These are phyloP conservation scores for Phania funesta DNA, from an alignment of 2,888 invertebrate species.

Conservation along the genomic window DNA sequence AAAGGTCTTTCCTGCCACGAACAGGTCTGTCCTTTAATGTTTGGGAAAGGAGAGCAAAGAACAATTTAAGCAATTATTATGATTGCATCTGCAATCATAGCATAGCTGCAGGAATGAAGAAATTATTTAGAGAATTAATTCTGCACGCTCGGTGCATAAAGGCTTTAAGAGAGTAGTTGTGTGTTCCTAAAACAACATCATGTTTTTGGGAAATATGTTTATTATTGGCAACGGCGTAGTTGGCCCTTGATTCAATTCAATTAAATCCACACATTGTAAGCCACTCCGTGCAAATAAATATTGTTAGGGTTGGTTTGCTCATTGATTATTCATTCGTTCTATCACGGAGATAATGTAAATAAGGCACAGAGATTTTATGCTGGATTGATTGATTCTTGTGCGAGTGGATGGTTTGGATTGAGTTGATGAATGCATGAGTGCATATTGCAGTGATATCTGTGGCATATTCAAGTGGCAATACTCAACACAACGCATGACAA, in stretches of 20 bases:
- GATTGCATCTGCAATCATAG: too few species aligned
- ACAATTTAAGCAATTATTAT: too few species aligned
- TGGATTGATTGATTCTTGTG: not conserved
- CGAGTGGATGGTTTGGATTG: not conserved
- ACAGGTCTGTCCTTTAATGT: too few species aligned
- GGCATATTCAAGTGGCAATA: slow-evolving; percentile 27
- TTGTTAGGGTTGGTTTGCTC: slow-evolving; percentile 9
- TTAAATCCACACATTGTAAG: slow-evolving; percentile 4
- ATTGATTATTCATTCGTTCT: not conserved
- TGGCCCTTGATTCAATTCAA: not conserved
- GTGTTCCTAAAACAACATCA: too few species aligned
- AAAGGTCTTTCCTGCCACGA: too few species aligned
- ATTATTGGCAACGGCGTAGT: not conserved
- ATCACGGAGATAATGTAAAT: slow-evolving; percentile 8
- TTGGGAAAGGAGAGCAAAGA: too few species aligned
- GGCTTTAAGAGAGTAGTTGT: too few species aligned
- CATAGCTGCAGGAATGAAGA: too few species aligned
- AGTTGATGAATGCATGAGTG: slow-evolving; percentile 11
- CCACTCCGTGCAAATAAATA: not conserved
- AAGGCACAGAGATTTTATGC: slow-evolving; percentile 5
- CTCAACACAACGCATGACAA: not conserved
- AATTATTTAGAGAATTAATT: too few species aligned
- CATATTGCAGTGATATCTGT: not conserved
- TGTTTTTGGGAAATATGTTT: too few species aligned
- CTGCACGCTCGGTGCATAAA: too few species aligned